Conservation (phyloP, 2,113 vertebrate genomes). For the Tychaedon coryphoeus region DNA sequence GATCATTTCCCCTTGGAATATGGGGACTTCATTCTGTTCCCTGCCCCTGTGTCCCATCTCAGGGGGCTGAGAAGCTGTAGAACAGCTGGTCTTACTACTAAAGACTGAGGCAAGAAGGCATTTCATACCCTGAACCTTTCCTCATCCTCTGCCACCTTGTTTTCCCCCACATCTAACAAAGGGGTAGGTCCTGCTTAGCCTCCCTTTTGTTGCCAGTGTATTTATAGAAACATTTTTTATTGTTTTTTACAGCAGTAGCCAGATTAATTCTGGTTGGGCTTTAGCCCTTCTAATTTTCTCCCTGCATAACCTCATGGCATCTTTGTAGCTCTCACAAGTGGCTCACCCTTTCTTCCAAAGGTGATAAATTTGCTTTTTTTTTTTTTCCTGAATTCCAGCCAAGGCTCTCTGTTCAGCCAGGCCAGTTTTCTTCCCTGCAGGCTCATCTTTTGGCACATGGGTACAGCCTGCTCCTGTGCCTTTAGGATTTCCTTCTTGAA, state of each 20-base stretch:
- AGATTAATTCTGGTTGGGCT: neutral
- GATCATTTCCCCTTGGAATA: neutral
- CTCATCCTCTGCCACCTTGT: neutral
- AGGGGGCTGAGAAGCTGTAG: neutral
- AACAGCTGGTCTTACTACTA: neutral
- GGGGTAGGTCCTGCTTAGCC: too few relatives aligned
- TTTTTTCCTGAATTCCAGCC: neutral
- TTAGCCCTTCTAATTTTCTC: neutral
- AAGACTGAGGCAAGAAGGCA: neutral
- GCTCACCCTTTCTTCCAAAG: neutral
- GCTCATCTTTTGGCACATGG: neutral
- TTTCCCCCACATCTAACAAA: neutral
- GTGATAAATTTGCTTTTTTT: neutral
- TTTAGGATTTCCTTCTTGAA: neutral
- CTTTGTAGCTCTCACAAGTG: neutral
- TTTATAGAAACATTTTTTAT: neutral
- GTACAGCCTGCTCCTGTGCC: neutral
- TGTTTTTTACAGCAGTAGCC: neutral
- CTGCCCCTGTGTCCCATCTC: neutral
- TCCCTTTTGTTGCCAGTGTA: neutral
- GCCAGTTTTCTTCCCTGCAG: rapidly evolving
- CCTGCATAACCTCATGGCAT: neutral
- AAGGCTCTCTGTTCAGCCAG: neutral
- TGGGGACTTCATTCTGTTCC: neutral
- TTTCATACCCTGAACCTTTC: neutral